Conservation (phyloP, 2,113 vertebrate species). For the Saimiri boliviensis region DNA sequence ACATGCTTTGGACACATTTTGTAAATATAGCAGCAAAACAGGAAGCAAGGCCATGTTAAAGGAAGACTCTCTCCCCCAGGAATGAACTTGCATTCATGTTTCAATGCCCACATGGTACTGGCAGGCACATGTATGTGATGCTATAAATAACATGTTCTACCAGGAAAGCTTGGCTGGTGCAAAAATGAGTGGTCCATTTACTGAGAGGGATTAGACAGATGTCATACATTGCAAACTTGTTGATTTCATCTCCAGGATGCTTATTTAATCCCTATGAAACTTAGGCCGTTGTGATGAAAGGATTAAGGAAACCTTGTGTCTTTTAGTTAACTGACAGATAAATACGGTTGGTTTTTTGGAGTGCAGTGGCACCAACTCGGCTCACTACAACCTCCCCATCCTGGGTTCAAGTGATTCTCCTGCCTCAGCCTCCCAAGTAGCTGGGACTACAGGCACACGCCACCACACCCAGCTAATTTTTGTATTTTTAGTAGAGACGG, state of each 20-base stretch:
- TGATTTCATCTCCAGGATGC: not conserved
- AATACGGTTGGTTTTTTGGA: not conserved
- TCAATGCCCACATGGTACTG: not conserved
- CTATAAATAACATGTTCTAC: slow-evolving; percentile 51
- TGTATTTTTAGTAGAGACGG: too few relatives aligned
- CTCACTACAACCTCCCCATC: too few relatives aligned
- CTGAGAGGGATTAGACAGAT: not conserved
- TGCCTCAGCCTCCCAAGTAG: too few relatives aligned
- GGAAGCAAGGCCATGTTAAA: slow-evolving; percentile 51
- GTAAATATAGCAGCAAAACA: slow-evolving; percentile 66
- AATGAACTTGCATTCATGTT: not conserved
- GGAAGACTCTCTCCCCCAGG: slow-evolving; percentile 30
- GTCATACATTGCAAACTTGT: not conserved
- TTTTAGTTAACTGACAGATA: not conserved
- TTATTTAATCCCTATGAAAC: not conserved
- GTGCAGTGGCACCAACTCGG: too few relatives aligned
- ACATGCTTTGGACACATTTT: slow-evolving; percentile 27
- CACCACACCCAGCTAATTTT: too few relatives aligned
- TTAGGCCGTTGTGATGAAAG: not conserved
- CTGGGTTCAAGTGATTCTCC: too few relatives aligned
- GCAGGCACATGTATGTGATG: not conserved
- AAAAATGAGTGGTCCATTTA: not conserved
- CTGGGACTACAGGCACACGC: too few relatives aligned
- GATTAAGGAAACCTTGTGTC: not conserved
- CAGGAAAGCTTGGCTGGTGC: not conserved